phyloP scores from a whole-genome alignment of 1,140 invertebrate species.

The Sycophila sp. region DNA sequence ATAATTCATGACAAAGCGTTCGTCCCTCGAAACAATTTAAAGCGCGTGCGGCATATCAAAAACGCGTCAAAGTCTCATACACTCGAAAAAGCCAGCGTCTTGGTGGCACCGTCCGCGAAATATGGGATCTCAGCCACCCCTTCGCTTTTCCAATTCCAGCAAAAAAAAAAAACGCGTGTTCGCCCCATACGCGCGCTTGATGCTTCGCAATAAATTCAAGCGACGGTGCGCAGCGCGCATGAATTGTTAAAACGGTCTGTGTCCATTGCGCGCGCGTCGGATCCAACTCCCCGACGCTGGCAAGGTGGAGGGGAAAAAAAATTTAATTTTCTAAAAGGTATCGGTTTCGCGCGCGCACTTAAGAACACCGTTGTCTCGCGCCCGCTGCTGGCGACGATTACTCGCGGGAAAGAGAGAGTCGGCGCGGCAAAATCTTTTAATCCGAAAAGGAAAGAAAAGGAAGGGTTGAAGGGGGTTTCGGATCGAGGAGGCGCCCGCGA shows the following conservation, averaged over 20 bases:
- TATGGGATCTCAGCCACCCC: background rate
- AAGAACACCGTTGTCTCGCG: conserved; percentile 17
- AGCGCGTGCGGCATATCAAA: background rate
- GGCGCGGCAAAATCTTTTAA: conserved; percentile 31
- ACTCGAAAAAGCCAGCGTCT: no score
- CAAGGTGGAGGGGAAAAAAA: background rate
- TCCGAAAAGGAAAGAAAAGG: conserved; percentile 29
- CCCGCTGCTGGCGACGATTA: background rate
- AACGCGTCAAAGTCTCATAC: background rate
- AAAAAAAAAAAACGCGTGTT: background rate
- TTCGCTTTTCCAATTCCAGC: background rate
- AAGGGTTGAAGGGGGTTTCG: conserved; percentile 1
- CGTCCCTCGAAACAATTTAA: no score
- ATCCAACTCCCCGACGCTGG: background rate
- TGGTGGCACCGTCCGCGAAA: no score
- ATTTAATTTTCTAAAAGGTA: conserved; percentile 36
- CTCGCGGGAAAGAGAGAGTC: background rate
- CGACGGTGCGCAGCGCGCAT: background rate
- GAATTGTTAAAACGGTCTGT: conserved; percentile 21
- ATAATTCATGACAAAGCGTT: no score
- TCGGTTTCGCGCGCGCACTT: background rate
- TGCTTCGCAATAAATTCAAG: conserved; percentile 18
- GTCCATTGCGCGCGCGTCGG: background rate
- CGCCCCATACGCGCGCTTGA: background rate
- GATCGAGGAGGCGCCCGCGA: background rate